Evolutionary conservation across 1,140 invertebrate genomes (phyloP).

Genomic region (Myzus persicae): DNA sequence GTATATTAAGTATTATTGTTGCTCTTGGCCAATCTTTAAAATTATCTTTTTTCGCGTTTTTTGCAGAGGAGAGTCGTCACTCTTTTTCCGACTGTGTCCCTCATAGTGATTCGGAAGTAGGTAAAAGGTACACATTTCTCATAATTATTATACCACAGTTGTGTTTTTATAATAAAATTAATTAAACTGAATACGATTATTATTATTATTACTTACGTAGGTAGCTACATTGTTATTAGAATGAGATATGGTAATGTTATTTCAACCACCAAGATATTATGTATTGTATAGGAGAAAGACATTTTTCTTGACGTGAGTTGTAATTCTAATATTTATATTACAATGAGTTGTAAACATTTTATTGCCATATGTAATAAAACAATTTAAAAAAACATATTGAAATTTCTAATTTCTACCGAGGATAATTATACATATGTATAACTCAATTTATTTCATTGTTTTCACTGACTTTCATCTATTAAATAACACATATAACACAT

Average conservation of each 20-base stretch:
- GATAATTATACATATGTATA: no score
- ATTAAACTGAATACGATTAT: slow-evolving; percentile 10
- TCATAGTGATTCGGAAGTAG: not conserved
- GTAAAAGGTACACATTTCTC: not conserved
- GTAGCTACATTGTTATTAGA: not conserved
- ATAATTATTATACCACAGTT: not conserved
- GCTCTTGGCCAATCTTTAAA: not conserved
- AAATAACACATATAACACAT: no score
- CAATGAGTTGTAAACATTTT: not conserved
- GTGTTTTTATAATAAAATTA: not conserved
- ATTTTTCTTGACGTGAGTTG: not conserved
- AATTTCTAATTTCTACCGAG: no score
- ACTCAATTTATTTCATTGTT: no score
- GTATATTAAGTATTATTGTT: not conserved
- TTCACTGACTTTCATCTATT: no score
- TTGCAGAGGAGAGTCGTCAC: not conserved
- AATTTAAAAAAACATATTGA: no score
- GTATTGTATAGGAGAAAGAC: not conserved
- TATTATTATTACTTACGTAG: not conserved
- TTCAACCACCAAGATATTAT: no score
- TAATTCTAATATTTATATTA: no score
- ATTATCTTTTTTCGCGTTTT: not conserved
- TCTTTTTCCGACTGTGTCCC: not conserved
- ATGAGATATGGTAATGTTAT: no score
- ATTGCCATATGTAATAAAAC: not conserved